phyloP scores from a whole-genome alignment of 2,888 invertebrate species.

The Zonitis immaculata region DNA sequence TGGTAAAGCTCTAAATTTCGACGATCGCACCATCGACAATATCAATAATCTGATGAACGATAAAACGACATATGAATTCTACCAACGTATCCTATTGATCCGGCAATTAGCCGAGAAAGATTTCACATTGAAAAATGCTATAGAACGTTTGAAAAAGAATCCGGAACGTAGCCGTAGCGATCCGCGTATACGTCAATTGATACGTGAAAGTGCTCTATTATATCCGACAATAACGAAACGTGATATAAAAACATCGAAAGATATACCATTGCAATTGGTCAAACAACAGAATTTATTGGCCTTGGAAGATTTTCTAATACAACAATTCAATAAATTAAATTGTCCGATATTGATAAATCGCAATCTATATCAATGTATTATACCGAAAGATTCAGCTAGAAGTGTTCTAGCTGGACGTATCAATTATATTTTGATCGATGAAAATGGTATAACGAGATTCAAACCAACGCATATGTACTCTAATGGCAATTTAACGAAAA shows the following conservation, averaged over 20 bases:
- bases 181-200: conserved; percentile 64
- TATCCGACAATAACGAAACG: conserved; percentile 45
- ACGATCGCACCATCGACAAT: conserved; percentile 47
- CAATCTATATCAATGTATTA: conserved; percentile 68
- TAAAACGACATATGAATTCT: conserved; percentile 57
- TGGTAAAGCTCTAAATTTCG: conserved; percentile 65
- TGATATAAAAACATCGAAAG: conserved; percentile 59
- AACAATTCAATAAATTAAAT: conserved; percentile 52
- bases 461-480: conserved; percentile 72
- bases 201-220: conserved; percentile 67
- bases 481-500: conserved; percentile 45
- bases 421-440: conserved; percentile 71
- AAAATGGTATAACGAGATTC: conserved; percentile 69
- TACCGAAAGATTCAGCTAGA: conserved; percentile 70
- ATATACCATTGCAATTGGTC: conserved; percentile 65
- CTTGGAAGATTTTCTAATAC: conserved; percentile 68
- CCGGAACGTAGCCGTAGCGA: conserved; percentile 65
- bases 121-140: conserved; percentile 58
- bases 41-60: conserved; percentile 56
- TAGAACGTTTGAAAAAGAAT: conserved; percentile 60
- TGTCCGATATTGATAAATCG: conserved; percentile 68
- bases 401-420: conserved; percentile 70
- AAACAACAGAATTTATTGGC: conserved; percentile 68
- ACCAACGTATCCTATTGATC: conserved; percentile 68
- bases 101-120: conserved; percentile 65